Evolutionary conservation across 2,113 vertebrate genomes (phyloP).

Genomic region (Anarhynchus alexandrinus): DNA sequence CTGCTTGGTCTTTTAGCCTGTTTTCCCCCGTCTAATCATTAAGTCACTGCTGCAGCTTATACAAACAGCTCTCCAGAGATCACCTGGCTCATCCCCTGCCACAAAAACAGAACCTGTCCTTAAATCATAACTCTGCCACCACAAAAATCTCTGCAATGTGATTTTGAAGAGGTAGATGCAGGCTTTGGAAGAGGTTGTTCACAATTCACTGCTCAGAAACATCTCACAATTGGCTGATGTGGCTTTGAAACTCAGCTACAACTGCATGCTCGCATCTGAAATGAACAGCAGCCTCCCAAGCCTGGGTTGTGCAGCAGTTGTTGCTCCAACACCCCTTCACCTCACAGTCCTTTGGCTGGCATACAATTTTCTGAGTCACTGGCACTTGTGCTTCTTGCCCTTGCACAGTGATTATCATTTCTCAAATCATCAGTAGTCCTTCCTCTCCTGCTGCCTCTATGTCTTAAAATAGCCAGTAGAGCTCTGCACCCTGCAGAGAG

Average conservation of each 20-base stretch:
- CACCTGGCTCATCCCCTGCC: background rate
- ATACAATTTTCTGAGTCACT: slow-evolving; percentile 52
- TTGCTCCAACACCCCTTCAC: background rate
- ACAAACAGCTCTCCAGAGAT: background rate
- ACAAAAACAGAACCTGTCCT: background rate
- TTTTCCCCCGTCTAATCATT: background rate
- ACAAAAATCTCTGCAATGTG: background rate
- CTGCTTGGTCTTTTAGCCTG: background rate
- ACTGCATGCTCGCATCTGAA: background rate
- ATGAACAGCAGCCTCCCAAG: background rate
- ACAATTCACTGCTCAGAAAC: background rate
- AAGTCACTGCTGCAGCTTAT: background rate
- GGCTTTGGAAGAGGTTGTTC: background rate
- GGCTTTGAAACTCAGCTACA: background rate
- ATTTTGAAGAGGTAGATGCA: background rate
- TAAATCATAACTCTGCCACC: background rate
- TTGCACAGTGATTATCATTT: slow-evolving; percentile 51
- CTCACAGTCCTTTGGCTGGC: background rate
- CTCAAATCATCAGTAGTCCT: slow-evolving; percentile 52
- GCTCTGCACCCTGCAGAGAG: slow-evolving; percentile 31
- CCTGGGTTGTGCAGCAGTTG: background rate
- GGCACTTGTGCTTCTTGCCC: slow-evolving; percentile 44
- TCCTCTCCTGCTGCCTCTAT: slow-evolving; percentile 39
- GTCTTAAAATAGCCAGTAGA: slow-evolving; percentile 56
- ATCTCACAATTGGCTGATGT: background rate